Evolutionary conservation across 2,113 vertebrate species (phyloP).

Genomic region (Xiphorhynchus elegans): DNA sequence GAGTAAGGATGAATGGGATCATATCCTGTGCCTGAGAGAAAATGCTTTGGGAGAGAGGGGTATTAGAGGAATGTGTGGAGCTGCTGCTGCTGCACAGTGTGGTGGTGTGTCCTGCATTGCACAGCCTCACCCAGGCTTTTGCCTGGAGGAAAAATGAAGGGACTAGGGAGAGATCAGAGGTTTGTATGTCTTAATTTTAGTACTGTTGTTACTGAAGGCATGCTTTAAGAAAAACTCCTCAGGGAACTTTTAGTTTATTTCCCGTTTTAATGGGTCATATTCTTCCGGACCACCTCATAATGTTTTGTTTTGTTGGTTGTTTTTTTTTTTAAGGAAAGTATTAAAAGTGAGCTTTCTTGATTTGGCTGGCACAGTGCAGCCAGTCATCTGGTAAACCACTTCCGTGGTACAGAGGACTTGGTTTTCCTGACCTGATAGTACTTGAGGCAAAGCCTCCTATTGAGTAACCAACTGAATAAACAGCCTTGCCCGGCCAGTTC

Average conservation of each 20-base stretch:
- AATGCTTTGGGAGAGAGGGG: neutral
- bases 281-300: neutral
- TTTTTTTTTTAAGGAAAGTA: neutral
- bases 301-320: neutral
- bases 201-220: neutral
- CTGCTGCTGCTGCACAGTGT: neutral
- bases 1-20: neutral
- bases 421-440: neutral
- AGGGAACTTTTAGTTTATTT: neutral
- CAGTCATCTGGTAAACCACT: slow-evolving; percentile 1
- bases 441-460: neutral
- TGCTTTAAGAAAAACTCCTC: neutral
- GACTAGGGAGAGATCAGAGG: neutral
- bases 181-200: neutral
- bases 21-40: neutral
- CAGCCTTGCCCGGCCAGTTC: neutral
- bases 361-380: neutral
- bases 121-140: neutral
- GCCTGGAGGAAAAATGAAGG: neutral
- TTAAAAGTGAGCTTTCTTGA: neutral
- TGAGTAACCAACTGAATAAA: neutral
- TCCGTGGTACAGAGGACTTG: neutral
- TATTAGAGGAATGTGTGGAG: neutral
- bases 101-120: neutral
- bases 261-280: neutral